Percentiles rank a stretch among this genome's conserved stretches.
Conservation (phyloP, 1,140 invertebrate species). For the Geopemphigus sp. region DNA sequence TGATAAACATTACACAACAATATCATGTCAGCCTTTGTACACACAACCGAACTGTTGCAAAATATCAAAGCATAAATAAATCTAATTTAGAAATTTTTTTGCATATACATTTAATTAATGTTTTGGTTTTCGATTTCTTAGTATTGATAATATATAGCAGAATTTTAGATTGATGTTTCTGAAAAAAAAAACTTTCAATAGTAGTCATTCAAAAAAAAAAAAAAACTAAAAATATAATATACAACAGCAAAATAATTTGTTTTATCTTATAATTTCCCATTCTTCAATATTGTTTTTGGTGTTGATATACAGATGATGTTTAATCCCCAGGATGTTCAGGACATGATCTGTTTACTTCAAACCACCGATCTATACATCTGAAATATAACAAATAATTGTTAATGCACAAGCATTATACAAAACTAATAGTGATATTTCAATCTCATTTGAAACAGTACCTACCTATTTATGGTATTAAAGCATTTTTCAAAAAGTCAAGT, state of each 20-base stretch:
- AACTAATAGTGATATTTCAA: too few relatives aligned
- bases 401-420: too few relatives aligned
- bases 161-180: not conserved
- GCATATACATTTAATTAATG: conserved; percentile 4
- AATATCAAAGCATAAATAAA: conserved; percentile 25
- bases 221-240: not conserved
- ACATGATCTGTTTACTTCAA: conserved; percentile 94
- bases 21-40: conserved; percentile 32
- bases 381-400: conserved; percentile 54
- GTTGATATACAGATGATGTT: conserved; percentile 2
- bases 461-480: too few relatives aligned
- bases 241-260: not conserved
- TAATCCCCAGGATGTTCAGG: conserved; percentile 93
- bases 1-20: not conserved
- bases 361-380: conserved; percentile 96
- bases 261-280: conserved; percentile 9
- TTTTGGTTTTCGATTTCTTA: not conserved
- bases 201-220: not conserved
- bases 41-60: conserved; percentile 34
- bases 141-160: not conserved
- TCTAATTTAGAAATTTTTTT: conserved; percentile 4
- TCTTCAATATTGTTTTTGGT: conserved; percentile 20
- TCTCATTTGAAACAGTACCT: too few relatives aligned
- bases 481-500: too few relatives aligned
- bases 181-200: not conserved